Evolutionary conservation across 2,888 invertebrate species (phyloP), one percentile per base, ranked within the genome.

Genomic region (Chloromyia formosa): DNA sequence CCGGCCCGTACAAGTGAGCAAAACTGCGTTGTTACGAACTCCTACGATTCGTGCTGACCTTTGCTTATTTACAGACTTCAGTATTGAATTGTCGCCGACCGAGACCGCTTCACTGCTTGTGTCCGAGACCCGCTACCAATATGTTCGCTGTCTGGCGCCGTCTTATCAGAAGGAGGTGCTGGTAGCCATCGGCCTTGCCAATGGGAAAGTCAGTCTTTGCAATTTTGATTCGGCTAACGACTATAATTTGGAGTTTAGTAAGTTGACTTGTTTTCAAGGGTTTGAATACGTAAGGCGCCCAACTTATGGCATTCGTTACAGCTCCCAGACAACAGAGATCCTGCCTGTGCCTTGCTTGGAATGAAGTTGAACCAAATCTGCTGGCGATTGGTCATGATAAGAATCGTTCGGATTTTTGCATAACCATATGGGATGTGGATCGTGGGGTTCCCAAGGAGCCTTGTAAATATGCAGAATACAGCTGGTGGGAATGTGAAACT

Each of bases 331-430:
- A 95, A 83, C 90, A 93, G 12, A 87, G 97, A 9, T 92, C 93
- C 78, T 97, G 97, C 82, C 94, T 95, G 80, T 90, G 93, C 0
- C 89, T 98, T 14, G 90, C 93, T 40, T 97, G 97, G 96, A 96
- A 94, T 84, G 93, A 92, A 40, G 85, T 89, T 12, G 95, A 97
- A 79, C 89, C 89, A 22, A 93, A 94, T 83, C 87, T 96, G 79
- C 86, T 97, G 75, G 95, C 94, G 0, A 93, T 93, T 73, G 97
- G 95, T 0, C 88, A 97, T 80, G 97, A 97, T 81, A 95, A 94
- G 82, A 92, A 95, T 82, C 89, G 96, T 77, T 92, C 93, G 49
- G 97, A 97, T 84, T 92, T 93, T 83, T 95, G 94, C 75, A 90
- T 97, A 54, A 87, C 95, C 7, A 88, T 97, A 62, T 98, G 97